Percentiles rank a stretch among this genome's conserved stretches.
phyloP scores from a whole-genome alignment of 2,888 invertebrate species.

The Colletes collaris region DNA sequence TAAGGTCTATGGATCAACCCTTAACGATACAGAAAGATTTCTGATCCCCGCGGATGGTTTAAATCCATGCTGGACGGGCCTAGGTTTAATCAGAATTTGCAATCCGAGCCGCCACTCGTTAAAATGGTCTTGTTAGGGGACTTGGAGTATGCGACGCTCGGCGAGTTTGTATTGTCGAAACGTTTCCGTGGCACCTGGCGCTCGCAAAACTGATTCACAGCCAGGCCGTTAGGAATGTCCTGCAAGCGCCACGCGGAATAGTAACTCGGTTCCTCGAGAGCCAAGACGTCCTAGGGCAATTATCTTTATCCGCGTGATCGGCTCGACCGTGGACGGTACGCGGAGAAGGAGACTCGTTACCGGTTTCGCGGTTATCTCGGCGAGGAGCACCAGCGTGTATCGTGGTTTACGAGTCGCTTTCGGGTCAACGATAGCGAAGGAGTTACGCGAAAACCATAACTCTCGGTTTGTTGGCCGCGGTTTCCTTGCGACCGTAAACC shows the following conservation, averaged over 20 bases:
- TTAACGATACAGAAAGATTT: no score
- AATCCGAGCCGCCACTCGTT: no score
- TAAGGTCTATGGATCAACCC: no score
- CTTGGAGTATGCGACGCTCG: no score
- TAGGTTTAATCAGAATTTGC: no score
- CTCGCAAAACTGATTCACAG: no score
- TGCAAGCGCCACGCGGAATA: neutral
- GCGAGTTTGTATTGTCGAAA: no score
- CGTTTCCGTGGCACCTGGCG: no score
- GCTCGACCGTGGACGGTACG: slow-evolving; percentile 7
- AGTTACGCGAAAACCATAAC: slow-evolving; percentile 61
- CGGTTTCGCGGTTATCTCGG: slow-evolving; percentile 40
- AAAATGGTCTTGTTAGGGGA: no score
- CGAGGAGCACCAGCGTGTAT: neutral
- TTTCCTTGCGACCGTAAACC: slow-evolving; percentile 49
- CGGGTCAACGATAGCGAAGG: slow-evolving; percentile 39
- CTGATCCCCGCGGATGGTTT: no score
- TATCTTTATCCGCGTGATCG: slow-evolving; percentile 10
- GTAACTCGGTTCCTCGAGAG: neutral
- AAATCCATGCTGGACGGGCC: no score
- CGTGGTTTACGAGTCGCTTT: slow-evolving; percentile 61
- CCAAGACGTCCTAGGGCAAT: neutral
- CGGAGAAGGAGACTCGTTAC: slow-evolving; percentile 26
- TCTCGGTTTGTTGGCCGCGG: slow-evolving; percentile 54
- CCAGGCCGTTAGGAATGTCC: neutral